These are phyloP conservation scores for Sternotherus odoratus DNA, from an alignment of 2,797 vertebrate species.

Conservation along the genomic window DNA sequence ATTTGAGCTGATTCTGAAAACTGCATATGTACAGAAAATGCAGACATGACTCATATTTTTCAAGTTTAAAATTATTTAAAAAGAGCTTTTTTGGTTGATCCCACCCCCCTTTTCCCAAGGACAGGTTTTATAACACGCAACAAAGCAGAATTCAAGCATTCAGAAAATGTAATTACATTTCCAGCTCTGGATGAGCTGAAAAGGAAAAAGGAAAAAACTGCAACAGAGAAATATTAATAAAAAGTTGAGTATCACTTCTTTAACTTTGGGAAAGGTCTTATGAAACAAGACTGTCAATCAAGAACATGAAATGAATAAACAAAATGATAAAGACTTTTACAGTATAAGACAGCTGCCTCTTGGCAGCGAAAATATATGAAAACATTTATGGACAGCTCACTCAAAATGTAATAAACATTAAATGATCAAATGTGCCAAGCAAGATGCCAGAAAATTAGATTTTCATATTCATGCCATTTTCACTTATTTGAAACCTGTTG, in stretches of 20 bases:
- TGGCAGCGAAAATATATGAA: slow-evolving; percentile 39
- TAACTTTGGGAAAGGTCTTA: slow-evolving; percentile 6
- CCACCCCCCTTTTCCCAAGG: neutral
- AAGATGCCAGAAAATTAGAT: slow-evolving; percentile 7
- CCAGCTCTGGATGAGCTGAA: neutral
- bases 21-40: neutral
- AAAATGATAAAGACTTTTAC: slow-evolving; percentile 41
- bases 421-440: slow-evolving; percentile 51
- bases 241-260: neutral
- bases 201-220: neutral
- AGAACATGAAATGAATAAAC: slow-evolving; percentile 32
- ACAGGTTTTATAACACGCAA: neutral
- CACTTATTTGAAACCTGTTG: slow-evolving; percentile 11
- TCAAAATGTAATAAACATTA: slow-evolving; percentile 50
- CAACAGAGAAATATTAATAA: neutral
- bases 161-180: neutral
- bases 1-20: slow-evolving; percentile 3
- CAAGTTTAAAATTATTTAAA: neutral
- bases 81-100: neutral
- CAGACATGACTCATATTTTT: neutral
- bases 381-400: slow-evolving; percentile 53
- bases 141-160: neutral
- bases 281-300: slow-evolving; percentile 40
- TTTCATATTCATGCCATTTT: slow-evolving; percentile 17
- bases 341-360: slow-evolving; percentile 45